Percentiles rank a stretch among this genome's conserved stretches.
These are phyloP conservation scores for Anoura caudifer DNA, from an alignment of 2,113 vertebrate species.

Conservation along the genomic window DNA sequence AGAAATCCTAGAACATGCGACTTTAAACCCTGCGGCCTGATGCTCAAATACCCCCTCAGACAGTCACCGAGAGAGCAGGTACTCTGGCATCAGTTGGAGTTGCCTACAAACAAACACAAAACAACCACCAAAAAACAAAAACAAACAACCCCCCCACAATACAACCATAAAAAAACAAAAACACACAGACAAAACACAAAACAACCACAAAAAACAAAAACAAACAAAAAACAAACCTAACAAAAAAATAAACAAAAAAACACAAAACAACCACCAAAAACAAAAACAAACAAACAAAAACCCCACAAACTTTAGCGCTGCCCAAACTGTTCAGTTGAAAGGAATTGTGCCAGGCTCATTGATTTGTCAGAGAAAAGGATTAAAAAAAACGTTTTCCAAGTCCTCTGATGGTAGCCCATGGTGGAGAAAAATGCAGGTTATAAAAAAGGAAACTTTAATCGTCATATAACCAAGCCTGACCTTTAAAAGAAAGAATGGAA, in stretches of 20 bases:
- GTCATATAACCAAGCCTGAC: slow-evolving; percentile 27
- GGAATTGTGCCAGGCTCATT: slow-evolving; percentile 33
- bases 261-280: neutral
- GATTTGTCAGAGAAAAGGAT: slow-evolving; percentile 25
- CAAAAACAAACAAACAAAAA: neutral
- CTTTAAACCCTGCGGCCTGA: neutral
- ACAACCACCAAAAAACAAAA: neutral
- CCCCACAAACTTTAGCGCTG: neutral
- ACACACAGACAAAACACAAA: neutral
- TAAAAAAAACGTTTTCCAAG: neutral
- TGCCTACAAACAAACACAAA: slow-evolving; percentile 12
- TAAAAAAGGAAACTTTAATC: slow-evolving; percentile 36
- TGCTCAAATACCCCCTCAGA: neutral
- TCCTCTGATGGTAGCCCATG: neutral
- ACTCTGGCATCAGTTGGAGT: neutral
- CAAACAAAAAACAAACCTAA: no score
- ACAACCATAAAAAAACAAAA: no score
- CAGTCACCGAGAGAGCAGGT: neutral
- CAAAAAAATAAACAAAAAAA: no score
- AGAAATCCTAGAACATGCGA: neutral
- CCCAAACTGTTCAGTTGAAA: slow-evolving; percentile 19
- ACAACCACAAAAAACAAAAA: no score
- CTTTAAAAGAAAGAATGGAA: slow-evolving; percentile 47
- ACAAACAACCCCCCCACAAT: neutral
- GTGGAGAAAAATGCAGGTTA: neutral